Percentiles rank a stretch among this genome's conserved stretches.
Evolutionary conservation across 2,113 vertebrate species (phyloP).

Genomic region (Colossoma macropomum): DNA sequence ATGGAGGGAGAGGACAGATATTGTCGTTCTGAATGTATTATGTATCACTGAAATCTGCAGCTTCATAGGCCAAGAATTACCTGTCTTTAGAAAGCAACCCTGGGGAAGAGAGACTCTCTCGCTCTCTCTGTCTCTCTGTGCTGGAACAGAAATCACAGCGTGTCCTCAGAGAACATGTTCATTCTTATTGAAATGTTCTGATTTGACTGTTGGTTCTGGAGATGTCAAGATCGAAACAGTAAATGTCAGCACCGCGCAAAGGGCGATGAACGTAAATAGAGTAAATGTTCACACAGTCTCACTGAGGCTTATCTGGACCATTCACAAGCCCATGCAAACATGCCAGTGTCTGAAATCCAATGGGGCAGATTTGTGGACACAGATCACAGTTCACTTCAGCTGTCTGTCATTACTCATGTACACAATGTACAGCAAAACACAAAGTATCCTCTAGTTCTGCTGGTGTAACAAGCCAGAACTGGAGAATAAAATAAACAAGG

Average conservation of each 20-base stretch:
- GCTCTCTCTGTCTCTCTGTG: neutral
- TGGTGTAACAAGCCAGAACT: too few species aligned
- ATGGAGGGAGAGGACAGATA: conserved; percentile 55
- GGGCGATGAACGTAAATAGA: neutral
- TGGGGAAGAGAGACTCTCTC: too few species aligned
- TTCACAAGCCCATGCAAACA: neutral
- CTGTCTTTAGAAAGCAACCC: too few species aligned
- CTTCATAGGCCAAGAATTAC: too few species aligned
- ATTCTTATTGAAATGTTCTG: neutral
- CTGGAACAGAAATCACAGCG: conserved; percentile 66
- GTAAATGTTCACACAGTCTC: neutral
- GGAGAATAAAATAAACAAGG: too few species aligned
- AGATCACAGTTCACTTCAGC: neutral
- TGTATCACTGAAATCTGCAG: conserved; percentile 61
- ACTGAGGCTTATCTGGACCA: neutral
- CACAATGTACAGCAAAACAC: too few species aligned
- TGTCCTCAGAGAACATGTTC: conserved; percentile 62
- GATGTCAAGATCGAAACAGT: neutral
- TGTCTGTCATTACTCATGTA: neutral
- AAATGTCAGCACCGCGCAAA: neutral
- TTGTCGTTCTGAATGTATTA: conserved; percentile 69
- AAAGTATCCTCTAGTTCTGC: too few species aligned
- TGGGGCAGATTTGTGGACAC: neutral
- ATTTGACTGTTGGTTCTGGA: neutral
- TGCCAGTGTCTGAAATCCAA: neutral